These are phyloP conservation scores for Alsophila aescularia DNA, from an alignment of 2,888 invertebrate species.

Conservation along the genomic window DNA sequence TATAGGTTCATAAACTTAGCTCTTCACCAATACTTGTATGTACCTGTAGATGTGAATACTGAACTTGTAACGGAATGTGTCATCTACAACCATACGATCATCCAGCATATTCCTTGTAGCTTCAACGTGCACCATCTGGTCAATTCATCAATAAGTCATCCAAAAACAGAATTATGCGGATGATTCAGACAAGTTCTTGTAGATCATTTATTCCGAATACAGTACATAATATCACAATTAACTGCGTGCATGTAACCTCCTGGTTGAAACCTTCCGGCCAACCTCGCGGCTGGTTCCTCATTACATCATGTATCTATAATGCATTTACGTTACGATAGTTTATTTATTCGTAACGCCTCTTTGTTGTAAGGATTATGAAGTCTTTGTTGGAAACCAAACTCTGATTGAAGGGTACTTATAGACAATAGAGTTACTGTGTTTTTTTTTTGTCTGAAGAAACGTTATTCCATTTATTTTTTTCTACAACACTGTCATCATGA, in stretches of 20 bases:
- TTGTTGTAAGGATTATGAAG: slow-evolving; percentile 43
- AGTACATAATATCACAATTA: slow-evolving; percentile 42
- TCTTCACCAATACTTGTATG: too few relatives aligned
- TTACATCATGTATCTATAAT: slow-evolving; percentile 75
- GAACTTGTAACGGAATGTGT: too few relatives aligned
- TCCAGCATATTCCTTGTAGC: background rate
- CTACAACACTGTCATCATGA: too few relatives aligned
- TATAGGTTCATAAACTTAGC: slow-evolving; percentile 1
- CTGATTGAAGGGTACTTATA: slow-evolving; percentile 23
- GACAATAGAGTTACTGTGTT: slow-evolving; percentile 2
- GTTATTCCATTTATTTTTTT: background rate
- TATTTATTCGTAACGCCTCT: slow-evolving; percentile 57
- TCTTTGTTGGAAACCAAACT: slow-evolving; percentile 33
- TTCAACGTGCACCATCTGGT: background rate
- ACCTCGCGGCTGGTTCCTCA: slow-evolving; percentile 77
- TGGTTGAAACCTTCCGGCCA: slow-evolving; percentile 70
- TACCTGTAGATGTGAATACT: too few relatives aligned
- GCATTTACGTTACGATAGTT: slow-evolving; percentile 57
- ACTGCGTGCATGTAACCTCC: slow-evolving; percentile 69
- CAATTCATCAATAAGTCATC: background rate
- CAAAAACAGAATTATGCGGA: slow-evolving; percentile 3
- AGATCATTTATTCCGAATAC: slow-evolving; percentile 7
- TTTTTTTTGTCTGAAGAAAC: background rate
- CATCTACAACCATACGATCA: background rate
- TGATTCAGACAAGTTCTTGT: slow-evolving; percentile 16